These are phyloP conservation scores for Oxyscelio sp. DNA, from an alignment of 2,888 invertebrate species.

Conservation along the genomic window DNA sequence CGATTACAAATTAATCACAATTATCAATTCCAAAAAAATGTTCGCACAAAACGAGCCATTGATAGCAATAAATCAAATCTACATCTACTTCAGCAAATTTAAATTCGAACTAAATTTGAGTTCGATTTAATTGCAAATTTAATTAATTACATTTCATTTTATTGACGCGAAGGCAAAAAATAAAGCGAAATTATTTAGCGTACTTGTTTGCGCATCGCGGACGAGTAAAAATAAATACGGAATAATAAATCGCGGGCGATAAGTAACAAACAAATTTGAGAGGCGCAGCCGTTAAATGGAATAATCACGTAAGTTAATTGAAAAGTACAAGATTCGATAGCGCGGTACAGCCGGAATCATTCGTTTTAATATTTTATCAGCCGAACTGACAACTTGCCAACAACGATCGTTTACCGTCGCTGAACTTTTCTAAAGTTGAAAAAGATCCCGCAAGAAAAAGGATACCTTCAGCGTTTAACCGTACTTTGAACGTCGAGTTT, in stretches of 20 bases:
- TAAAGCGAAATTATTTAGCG: neutral
- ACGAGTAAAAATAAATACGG: neutral
- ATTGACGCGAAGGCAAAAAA: constrained; percentile 8
- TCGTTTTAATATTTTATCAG: constrained; percentile 62
- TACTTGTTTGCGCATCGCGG: neutral
- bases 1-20: too few relatives aligned
- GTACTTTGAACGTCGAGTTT: constrained; percentile 62
- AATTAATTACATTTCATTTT: constrained; percentile 22
- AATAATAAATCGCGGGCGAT: constrained; percentile 45
- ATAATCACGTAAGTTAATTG: constrained; percentile 51
- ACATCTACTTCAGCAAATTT: neutral
- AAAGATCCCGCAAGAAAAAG: constrained; percentile 46
- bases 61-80: neutral
- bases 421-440: constrained; percentile 57
- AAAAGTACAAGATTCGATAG: constrained; percentile 37
- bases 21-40: too few relatives aligned
- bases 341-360: constrained; percentile 1
- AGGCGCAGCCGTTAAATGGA: neutral
- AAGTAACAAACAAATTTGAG: neutral
- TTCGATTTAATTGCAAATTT: constrained; percentile 12
- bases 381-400: constrained; percentile 58
- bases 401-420: constrained; percentile 62
- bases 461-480: constrained; percentile 52
- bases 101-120: neutral
- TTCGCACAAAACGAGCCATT: too few relatives aligned